Evolutionary conservation across 2,113 vertebrate species (phyloP).

Genomic region (Lepus europaeus): DNA sequence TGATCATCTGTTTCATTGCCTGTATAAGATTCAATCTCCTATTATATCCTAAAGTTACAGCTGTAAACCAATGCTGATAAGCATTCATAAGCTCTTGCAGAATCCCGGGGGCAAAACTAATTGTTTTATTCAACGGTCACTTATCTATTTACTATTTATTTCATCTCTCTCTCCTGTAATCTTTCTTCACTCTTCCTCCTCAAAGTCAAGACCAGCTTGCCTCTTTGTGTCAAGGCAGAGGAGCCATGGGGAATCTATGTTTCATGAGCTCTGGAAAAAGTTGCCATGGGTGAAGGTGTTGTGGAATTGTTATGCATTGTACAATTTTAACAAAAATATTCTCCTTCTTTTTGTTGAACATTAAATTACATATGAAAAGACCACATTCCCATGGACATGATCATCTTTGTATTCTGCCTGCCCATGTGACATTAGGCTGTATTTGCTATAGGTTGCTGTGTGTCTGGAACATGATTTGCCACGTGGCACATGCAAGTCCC

Average conservation of each 20-base stretch:
- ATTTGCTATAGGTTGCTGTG: conserved; percentile 39
- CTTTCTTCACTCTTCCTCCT: conserved; percentile 63
- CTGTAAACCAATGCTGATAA: conserved; percentile 91
- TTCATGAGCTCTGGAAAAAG: conserved; percentile 55
- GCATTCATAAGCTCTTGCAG: conserved; percentile 89
- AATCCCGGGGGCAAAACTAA: conserved; percentile 84
- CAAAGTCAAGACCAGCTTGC: conserved; percentile 67
- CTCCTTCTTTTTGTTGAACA: background rate
- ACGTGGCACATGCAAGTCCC: conserved; percentile 56
- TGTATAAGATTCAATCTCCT: conserved; percentile 90
- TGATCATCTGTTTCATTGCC: conserved; percentile 94
- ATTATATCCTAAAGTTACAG: conserved; percentile 94
- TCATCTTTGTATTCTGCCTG: conserved; percentile 26
- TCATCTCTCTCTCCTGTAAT: conserved; percentile 77
- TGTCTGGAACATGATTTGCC: conserved; percentile 58
- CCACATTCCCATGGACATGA: background rate
- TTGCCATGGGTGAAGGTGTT: background rate
- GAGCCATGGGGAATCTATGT: conserved; percentile 8
- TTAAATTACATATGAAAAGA: conserved; percentile 35
- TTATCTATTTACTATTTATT: conserved; percentile 88
- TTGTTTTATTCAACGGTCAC: conserved; percentile 88
- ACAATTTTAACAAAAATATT: conserved; percentile 18
- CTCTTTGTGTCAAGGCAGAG: conserved; percentile 65
- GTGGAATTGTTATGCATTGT: background rate
- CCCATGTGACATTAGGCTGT: conserved; percentile 41